Conservation (phyloP, 1,140 invertebrate genomes). For the Sipha flava region DNA sequence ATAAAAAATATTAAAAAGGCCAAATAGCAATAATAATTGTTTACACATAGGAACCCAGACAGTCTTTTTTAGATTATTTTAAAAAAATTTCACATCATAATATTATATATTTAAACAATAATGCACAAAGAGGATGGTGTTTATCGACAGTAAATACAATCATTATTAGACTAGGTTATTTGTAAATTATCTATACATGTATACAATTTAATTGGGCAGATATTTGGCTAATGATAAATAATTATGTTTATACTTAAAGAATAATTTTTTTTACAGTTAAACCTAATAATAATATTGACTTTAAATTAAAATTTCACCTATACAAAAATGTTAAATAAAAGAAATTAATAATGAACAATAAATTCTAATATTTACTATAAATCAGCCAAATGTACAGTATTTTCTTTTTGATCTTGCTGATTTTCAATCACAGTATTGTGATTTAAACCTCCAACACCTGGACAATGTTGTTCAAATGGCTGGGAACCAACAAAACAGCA, state of each 20-base stretch:
- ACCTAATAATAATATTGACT: not conserved
- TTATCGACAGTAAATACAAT: not conserved
- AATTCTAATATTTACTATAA: not conserved
- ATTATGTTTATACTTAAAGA: not conserved
- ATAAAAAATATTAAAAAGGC: not conserved
- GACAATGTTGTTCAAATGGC: conserved; percentile 23
- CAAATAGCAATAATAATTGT: not conserved
- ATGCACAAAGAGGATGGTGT: not conserved
- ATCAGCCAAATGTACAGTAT: not conserved
- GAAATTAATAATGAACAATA: conserved; percentile 2
- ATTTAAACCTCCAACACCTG: not conserved
- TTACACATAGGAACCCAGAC: not conserved
- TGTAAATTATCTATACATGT: not conserved
- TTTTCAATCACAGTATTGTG: not conserved
- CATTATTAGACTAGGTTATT: not conserved
- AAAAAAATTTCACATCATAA: not conserved
- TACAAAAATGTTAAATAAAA: not conserved
- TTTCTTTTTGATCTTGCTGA: not conserved
- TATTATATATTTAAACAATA: not conserved
- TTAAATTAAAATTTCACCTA: not conserved
- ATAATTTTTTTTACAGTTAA: not conserved
- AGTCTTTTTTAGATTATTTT: conserved; percentile 19
- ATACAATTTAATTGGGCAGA: not conserved
- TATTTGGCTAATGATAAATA: not conserved
- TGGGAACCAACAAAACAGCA: conserved; percentile 17